These are phyloP conservation scores for Triplophysa yarkandensis DNA, from an alignment of 2,797 vertebrate species.

Conservation along the genomic window DNA sequence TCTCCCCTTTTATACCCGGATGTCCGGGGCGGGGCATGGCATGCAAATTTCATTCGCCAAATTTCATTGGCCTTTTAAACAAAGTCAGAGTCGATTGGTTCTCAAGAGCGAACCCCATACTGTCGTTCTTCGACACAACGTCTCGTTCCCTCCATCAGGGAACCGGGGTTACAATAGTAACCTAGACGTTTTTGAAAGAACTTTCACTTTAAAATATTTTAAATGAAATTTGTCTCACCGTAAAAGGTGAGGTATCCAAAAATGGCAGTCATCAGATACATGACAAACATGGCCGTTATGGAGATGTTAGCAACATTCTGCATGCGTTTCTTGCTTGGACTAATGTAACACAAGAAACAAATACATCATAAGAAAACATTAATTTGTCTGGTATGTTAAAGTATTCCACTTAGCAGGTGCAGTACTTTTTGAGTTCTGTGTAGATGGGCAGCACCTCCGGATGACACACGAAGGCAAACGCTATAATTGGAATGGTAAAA, in stretches of 20 bases:
- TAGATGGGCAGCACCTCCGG: slow-evolving; percentile 86
- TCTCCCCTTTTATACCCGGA: too few species aligned
- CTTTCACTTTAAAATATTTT: too few species aligned
- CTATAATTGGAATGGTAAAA: slow-evolving; percentile 84
- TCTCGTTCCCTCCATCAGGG: too few species aligned
- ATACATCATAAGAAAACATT: too few species aligned
- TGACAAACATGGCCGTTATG: slow-evolving; percentile 83
- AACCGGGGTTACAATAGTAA: too few species aligned
- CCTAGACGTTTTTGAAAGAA: too few species aligned
- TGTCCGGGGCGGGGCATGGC: too few species aligned
- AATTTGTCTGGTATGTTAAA: background rate
- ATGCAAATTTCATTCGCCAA: too few species aligned
- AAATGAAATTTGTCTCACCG: slow-evolving; percentile 67
- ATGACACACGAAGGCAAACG: slow-evolving; percentile 87
- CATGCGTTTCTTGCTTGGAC: slow-evolving; percentile 82
- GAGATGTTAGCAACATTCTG: slow-evolving; percentile 83
- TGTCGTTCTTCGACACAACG: too few species aligned
- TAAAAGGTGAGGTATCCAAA: slow-evolving; percentile 89
- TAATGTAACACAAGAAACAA: slow-evolving; percentile 17
- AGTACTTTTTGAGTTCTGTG: slow-evolving; percentile 77
- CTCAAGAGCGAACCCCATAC: too few species aligned
- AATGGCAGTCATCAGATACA: slow-evolving; percentile 85
- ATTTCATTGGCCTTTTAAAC: too few species aligned
- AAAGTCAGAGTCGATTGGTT: too few species aligned
- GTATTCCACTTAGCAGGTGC: background rate